Evolutionary conservation across 2,797 vertebrate genomes (phyloP).

Genomic region (Neomorphus geoffroyi): DNA sequence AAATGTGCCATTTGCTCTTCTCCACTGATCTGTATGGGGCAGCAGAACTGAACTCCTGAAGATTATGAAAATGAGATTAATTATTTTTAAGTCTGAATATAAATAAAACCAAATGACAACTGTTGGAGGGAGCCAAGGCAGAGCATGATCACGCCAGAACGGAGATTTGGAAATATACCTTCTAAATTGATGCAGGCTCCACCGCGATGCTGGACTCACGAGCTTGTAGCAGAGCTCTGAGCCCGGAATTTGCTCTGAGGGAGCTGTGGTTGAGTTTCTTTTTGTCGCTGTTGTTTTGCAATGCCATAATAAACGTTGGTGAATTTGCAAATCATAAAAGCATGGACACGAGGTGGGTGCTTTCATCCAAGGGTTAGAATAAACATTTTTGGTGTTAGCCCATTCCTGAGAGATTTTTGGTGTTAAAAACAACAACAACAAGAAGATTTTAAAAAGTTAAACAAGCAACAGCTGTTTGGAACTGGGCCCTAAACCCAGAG

Average conservation of each 20-base stretch:
- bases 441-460: background rate
- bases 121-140: background rate
- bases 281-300: constrained; percentile 15
- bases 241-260: constrained; percentile 1
- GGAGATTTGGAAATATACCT: background rate
- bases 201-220: background rate
- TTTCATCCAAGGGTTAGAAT: background rate
- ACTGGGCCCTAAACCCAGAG: background rate
- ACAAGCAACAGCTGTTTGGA: constrained; percentile 56
- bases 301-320: background rate
- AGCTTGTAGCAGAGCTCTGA: background rate
- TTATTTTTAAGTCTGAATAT: background rate
- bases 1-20: background rate
- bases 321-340: constrained; percentile 16
- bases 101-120: background rate
- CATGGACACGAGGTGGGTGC: background rate
- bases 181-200: background rate
- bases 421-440: background rate
- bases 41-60: background rate
- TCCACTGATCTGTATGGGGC: background rate
- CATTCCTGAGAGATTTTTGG: constrained; percentile 16
- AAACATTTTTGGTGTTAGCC: constrained; percentile 11
- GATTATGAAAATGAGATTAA: background rate
- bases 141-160: background rate
- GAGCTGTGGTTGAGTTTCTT: constrained; percentile 11